Conservation (phyloP, 2,888 invertebrate species). For the Hemaris fuciformis region DNA sequence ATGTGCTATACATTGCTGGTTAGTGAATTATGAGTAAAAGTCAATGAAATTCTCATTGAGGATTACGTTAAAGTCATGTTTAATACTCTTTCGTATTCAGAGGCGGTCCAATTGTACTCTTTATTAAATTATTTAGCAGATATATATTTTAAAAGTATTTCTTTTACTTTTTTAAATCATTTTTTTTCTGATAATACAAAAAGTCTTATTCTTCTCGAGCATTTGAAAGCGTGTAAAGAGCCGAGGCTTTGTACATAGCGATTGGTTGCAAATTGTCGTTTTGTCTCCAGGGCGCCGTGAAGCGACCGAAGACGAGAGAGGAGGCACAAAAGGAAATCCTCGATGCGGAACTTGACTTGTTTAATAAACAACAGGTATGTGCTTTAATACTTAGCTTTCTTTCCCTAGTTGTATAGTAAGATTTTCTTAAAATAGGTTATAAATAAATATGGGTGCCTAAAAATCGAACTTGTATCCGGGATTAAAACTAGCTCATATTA, state of each 20-base stretch:
- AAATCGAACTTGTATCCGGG: too few species aligned
- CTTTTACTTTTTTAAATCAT: neutral
- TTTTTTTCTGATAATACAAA: neutral
- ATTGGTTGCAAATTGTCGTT: constrained; percentile 17
- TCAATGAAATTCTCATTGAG: too few species aligned
- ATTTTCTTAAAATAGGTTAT: too few species aligned
- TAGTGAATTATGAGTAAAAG: too few species aligned
- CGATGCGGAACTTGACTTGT: constrained; percentile 94
- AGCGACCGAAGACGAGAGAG: constrained; percentile 85
- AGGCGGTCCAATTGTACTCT: too few species aligned
- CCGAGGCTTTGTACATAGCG: constrained; percentile 35
- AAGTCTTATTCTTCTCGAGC: neutral
- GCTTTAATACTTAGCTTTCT: neutral
- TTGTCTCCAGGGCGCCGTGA: constrained; percentile 58
- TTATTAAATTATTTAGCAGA: too few species aligned
- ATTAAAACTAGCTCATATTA: too few species aligned
- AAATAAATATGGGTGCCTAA: too few species aligned
- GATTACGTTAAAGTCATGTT: too few species aligned
- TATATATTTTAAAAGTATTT: too few species aligned
- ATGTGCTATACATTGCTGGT: too few species aligned
- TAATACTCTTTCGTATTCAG: too few species aligned
- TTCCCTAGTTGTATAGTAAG: neutral
- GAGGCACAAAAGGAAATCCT: constrained; percentile 94
- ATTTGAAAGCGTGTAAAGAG: neutral
- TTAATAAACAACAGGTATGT: constrained; percentile 89